A percentile compares a stretch with the other conserved stretches of the same genome.
Conservation (phyloP, 2,888 invertebrate genomes). For the Lasioglossum lativentre region DNA sequence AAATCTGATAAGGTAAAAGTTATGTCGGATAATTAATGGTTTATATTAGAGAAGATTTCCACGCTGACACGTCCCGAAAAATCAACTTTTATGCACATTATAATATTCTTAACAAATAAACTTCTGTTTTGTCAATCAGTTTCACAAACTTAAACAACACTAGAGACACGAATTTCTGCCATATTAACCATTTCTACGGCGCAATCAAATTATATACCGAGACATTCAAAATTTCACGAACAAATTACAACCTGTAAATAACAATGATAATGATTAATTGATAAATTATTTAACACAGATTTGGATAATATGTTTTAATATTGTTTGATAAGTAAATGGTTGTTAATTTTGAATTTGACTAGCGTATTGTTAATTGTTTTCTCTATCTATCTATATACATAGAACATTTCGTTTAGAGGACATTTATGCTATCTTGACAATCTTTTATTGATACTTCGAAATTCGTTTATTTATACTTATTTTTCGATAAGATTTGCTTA, state of each 20-base stretch:
- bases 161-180: conserved; percentile 80
- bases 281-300: neutral
- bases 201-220: conserved; percentile 74
- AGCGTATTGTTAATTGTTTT: conserved; percentile 31
- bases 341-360: conserved; percentile 53
- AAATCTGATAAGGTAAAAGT: conserved; percentile 60
- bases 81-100: conserved; percentile 69
- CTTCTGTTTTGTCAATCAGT: conserved; percentile 69
- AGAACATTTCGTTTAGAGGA: conserved; percentile 23
- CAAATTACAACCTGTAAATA: neutral
- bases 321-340: neutral
- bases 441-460: neutral
- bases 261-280: neutral
- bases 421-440: neutral
- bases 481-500: neutral
- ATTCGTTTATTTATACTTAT: neutral
- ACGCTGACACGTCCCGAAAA: conserved; percentile 47
- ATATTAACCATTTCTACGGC: conserved; percentile 81
- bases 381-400: too few relatives aligned
- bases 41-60: conserved; percentile 45
- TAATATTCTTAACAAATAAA: conserved; percentile 65
- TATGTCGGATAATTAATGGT: conserved; percentile 43
- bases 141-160: conserved; percentile 80
- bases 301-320: neutral
- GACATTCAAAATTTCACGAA: neutral